Percentiles rank a stretch among this genome's conserved stretches.
These are phyloP conservation scores for Megamerina dolium DNA, from an alignment of 2,888 invertebrate species.

Conservation along the genomic window DNA sequence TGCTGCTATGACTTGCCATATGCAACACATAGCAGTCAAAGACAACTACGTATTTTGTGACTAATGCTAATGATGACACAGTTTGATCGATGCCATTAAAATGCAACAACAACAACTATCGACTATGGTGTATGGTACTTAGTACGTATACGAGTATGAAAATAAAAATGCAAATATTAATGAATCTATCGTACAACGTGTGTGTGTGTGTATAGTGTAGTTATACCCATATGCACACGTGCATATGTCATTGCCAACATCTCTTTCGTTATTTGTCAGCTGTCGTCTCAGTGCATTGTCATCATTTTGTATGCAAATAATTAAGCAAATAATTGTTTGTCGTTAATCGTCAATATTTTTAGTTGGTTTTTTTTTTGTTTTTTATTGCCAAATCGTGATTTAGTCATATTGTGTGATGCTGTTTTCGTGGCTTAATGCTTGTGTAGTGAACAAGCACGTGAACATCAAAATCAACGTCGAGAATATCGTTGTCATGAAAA, in stretches of 20 bases:
- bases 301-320: too few species aligned
- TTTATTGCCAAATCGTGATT: conserved; percentile 9
- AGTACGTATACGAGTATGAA: too few species aligned
- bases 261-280: background rate
- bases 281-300: background rate
- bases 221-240: background rate
- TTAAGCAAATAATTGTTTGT: conserved; percentile 7
- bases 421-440: too few species aligned
- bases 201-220: background rate
- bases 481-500: too few species aligned
- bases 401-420: too few species aligned
- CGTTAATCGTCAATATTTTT: background rate
- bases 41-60: background rate
- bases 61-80: background rate
- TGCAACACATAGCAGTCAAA: background rate
- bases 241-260: background rate
- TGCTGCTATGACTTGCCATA: background rate
- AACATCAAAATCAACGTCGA: too few species aligned
- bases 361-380: background rate
- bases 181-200: too few species aligned
- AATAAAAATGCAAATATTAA: conserved; percentile 1
- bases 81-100: conserved; percentile 5
- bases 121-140: too few species aligned
- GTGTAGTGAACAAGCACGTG: too few species aligned
- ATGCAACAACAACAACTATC: too few species aligned